A percentile compares a stretch with the other conserved stretches of the same genome.
Evolutionary conservation across 2,797 vertebrate genomes (phyloP).

Genomic region (Selene dorsalis): DNA sequence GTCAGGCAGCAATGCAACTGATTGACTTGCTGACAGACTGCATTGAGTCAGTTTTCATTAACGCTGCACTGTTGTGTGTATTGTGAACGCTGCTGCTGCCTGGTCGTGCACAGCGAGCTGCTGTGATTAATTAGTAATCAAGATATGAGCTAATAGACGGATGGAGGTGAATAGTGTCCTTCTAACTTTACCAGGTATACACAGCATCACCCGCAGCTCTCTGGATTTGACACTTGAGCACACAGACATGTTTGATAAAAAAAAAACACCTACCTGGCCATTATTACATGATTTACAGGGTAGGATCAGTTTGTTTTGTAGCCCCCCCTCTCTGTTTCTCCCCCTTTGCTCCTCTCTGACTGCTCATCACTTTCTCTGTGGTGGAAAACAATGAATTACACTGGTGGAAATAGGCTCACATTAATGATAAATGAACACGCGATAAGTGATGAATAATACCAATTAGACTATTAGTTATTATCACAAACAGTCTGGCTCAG

Average conservation of each 20-base stretch:
- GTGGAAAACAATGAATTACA: not conserved
- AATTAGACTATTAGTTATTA: not conserved
- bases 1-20: slow-evolving; percentile 52
- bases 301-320: slow-evolving; percentile 27
- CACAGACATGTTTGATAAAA: slow-evolving; percentile 12
- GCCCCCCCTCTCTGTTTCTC: too few species aligned
- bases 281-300: not conserved
- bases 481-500: not conserved
- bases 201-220: slow-evolving; percentile 1
- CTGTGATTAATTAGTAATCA: slow-evolving; percentile 74
- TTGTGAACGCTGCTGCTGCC: slow-evolving; percentile 46
- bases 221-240: slow-evolving; percentile 20
- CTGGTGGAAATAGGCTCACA: not conserved
- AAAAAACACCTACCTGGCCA: slow-evolving; percentile 6
- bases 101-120: slow-evolving; percentile 55
- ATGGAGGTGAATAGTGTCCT: slow-evolving; percentile 32
- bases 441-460: not conserved
- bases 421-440: not conserved
- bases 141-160: slow-evolving; percentile 21
- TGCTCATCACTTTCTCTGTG: not conserved
- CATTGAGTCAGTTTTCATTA: slow-evolving; percentile 44
- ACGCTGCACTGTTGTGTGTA: slow-evolving; percentile 55
- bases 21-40: slow-evolving; percentile 65
- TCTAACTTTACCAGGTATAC: slow-evolving; percentile 19
- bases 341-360: not conserved